These are phyloP conservation scores for Choristoneura rosaceana DNA, from an alignment of 2,888 invertebrate genomes.

Conservation along the genomic window DNA sequence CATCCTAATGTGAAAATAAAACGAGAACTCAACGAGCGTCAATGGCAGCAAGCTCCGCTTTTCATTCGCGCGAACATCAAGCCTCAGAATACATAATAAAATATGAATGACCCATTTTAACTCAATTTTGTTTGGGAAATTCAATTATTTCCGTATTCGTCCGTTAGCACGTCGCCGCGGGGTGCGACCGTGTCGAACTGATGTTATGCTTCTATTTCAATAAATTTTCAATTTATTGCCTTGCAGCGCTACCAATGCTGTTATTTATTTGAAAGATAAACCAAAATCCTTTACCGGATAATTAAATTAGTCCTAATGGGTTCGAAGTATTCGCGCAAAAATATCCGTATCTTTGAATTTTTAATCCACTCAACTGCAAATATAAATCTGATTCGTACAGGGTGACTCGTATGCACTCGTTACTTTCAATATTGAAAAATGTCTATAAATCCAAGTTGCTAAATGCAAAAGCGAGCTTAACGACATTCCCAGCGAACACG, in stretches of 20 bases:
- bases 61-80: slow-evolving; percentile 24
- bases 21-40: slow-evolving; percentile 29
- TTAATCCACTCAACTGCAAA: slow-evolving; percentile 14
- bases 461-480: slow-evolving; percentile 2
- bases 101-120: slow-evolving; percentile 60
- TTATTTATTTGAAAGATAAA: neutral
- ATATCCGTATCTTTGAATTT: neutral
- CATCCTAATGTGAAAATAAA: slow-evolving; percentile 36
- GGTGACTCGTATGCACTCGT: slow-evolving; percentile 19
- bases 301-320: neutral
- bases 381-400: slow-evolving; percentile 1
- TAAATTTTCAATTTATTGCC: slow-evolving; percentile 26
- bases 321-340: neutral
- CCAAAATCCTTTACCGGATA: neutral
- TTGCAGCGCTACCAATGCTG: slow-evolving; percentile 5
- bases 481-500: neutral
- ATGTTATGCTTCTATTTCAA: slow-evolving; percentile 46
- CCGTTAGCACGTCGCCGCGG: slow-evolving; percentile 46
- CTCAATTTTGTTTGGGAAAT: slow-evolving; percentile 59
- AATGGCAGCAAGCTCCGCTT: slow-evolving; percentile 28
- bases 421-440: slow-evolving; percentile 18
- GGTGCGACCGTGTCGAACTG: slow-evolving; percentile 48
- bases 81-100: slow-evolving; percentile 49
- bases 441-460: neutral
- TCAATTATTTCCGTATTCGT: slow-evolving; percentile 58